These are phyloP conservation scores for Umimayanthus kanabou DNA, from an alignment of 92 coral and sea anemone genomes.

Conservation along the genomic window DNA sequence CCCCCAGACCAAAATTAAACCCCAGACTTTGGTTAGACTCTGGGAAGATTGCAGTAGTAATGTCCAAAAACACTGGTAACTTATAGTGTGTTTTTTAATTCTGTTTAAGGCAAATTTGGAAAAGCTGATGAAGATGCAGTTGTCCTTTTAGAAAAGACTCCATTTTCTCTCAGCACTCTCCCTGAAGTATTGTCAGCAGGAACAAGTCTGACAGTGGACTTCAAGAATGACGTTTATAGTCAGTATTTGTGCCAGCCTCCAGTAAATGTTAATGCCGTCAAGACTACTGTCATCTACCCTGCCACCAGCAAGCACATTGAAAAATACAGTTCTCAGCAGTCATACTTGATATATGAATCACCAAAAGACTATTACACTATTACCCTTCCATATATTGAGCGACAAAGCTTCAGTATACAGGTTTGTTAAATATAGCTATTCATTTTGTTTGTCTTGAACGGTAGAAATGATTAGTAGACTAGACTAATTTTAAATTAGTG, in stretches of 20 bases:
- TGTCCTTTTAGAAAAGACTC: constrained; percentile 91
- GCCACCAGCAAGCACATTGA: constrained; percentile 88
- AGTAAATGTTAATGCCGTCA: constrained; percentile 69
- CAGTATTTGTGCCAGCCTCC: constrained; percentile 82
- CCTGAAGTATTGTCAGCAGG: constrained; percentile 71
- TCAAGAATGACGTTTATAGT: constrained; percentile 88
- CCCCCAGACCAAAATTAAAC: no score
- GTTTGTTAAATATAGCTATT: constrained; percentile 39
- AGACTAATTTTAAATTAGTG: no score
- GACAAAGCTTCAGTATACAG: constrained; percentile 81
- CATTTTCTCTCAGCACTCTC: constrained; percentile 72
- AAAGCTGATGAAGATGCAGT: constrained; percentile 85
- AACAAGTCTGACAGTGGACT: constrained; percentile 68
- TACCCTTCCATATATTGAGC: constrained; percentile 81
- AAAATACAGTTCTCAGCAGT: constrained; percentile 76
- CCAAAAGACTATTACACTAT: constrained; percentile 72
- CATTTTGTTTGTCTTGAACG: not conserved
- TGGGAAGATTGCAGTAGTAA: no score
- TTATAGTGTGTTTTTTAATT: not conserved
- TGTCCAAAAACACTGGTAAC: no score
- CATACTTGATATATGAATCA: constrained; percentile 75
- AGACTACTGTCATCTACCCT: constrained; percentile 87
- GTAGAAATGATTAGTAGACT: no score
- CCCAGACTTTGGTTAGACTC: no score
- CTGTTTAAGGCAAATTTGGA: constrained; percentile 65